Evolutionary conservation across 2,888 invertebrate species (phyloP), one percentile per base, ranked within the genome.

Genomic region (Drosophila basisetae): DNA sequence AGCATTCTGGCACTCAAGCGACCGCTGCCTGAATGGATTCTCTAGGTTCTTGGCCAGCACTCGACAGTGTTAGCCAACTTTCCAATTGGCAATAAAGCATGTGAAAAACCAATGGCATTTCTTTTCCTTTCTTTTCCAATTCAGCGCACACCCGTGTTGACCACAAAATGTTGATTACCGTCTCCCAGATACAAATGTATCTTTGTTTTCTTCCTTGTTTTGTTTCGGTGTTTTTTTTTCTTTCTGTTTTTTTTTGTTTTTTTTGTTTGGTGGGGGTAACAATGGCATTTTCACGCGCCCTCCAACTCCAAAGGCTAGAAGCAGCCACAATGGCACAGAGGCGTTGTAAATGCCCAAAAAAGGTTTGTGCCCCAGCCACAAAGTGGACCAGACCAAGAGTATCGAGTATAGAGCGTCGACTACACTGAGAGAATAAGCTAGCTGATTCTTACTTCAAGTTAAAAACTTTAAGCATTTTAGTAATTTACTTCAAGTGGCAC

Each of bases 71-170:
- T 64, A 33, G 79, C 89, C 76, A 85, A 86, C 86, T 90, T 90
- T 90, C 90, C 89, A 89, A 90, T 90, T 89, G 90, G 84, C 88
- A 86, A 88, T 88, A 86, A 90, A 86, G 88, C 90, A 88, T 88
- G 85, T 83, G 84, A 84, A 68, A 39, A 88, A 83, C 78, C 88
- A 77, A 80, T 89, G 82, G 83, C 71, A 78, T 53, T 70, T 83
- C 85, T 76, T 54, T 64, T 53, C 60, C 56, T 60, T 70, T 60
- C 58, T 43, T 76, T 75, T 71, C 73, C 47, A 63, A 54, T 66
- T 47, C 68, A 67, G 68, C 68, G 67, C 73, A 70, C 69, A 68
- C 69, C 66, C 79, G 70, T 73, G 79, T 76, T 87, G 88, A 88
- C 90, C 87, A 88, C 87, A 85, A 88, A 86, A 90, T 82, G 90